Evolutionary conservation across 2,113 vertebrate species (phyloP).

Genomic region (Cygnus buccinator): DNA sequence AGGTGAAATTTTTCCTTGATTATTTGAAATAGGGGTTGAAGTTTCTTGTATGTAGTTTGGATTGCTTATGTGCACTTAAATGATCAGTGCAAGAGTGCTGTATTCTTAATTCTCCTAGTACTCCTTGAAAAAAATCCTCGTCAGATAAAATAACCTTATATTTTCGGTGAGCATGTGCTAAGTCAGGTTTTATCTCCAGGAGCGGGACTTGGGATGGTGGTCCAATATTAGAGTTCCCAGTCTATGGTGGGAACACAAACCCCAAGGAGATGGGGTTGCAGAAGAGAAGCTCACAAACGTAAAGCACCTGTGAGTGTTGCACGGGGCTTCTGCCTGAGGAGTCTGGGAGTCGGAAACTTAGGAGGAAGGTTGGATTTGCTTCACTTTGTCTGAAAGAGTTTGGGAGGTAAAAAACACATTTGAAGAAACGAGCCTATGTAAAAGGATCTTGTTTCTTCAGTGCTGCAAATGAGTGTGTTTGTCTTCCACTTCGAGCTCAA

Average conservation of each 20-base stretch:
- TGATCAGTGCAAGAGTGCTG: neutral
- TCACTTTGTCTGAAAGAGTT: neutral
- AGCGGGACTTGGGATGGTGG: neutral
- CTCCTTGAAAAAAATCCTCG: neutral
- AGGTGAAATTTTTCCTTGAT: neutral
- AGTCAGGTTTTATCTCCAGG: neutral
- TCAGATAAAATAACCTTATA: neutral
- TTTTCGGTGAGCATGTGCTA: neutral
- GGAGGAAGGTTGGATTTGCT: neutral
- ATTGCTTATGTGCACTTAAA: neutral
- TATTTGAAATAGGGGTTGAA: neutral
- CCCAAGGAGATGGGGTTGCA: neutral
- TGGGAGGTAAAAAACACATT: neutral
- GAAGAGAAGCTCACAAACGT: neutral
- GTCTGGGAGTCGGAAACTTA: neutral
- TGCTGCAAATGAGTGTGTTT: constrained; percentile 19
- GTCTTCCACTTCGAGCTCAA: constrained; percentile 27
- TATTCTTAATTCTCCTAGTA: neutral
- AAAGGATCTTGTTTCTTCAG: neutral
- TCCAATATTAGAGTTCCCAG: neutral
- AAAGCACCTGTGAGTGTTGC: neutral
- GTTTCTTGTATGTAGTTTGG: neutral
- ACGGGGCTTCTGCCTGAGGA: neutral
- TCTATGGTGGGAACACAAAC: neutral
- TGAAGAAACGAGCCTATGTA: neutral